Percentiles rank a stretch among this genome's conserved stretches.
phyloP scores from a whole-genome alignment of 2,888 invertebrate genomes.

The Ichneumoninae sp. region DNA sequence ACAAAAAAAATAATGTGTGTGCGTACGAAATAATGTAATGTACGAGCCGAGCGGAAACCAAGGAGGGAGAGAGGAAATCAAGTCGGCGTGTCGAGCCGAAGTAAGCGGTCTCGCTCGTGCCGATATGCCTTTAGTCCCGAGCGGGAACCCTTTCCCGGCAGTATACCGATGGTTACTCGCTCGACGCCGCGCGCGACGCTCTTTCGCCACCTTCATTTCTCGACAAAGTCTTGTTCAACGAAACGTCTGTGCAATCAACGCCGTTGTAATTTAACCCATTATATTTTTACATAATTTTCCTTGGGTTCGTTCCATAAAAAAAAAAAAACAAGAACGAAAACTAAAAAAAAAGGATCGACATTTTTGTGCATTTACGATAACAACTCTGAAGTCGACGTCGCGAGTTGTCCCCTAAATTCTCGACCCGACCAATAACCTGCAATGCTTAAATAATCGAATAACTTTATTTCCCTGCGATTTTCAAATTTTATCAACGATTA shows the following conservation, averaged over 20 bases:
- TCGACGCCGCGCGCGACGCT: conserved; percentile 32
- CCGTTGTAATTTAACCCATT: neutral
- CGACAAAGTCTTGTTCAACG: neutral
- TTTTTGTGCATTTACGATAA: neutral
- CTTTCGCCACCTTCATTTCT: conserved; percentile 4
- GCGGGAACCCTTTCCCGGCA: conserved; percentile 66
- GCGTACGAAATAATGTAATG: neutral
- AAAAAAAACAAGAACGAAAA: too few relatives aligned
- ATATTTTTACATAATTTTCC: neutral
- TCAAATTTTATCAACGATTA: neutral
- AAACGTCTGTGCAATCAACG: neutral
- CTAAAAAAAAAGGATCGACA: too few relatives aligned
- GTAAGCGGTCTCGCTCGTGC: conserved; percentile 46
- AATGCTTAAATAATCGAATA: neutral
- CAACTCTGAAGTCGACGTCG: neutral
- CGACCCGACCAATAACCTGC: neutral
- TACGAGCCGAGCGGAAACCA: conserved; percentile 22
- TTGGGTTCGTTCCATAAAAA: neutral
- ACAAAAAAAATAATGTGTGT: neutral
- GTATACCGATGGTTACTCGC: conserved; percentile 58
- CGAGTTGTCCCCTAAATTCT: neutral
- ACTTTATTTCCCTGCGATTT: neutral
- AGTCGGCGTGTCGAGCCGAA: conserved; percentile 41
- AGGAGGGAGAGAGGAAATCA: conserved; percentile 37
- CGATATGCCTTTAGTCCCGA: conserved; percentile 66